Evolutionary conservation across 2,113 vertebrate species (phyloP), one percentile per base, ranked within the genome.

Genomic region (Misgurnus mizolepis): DNA sequence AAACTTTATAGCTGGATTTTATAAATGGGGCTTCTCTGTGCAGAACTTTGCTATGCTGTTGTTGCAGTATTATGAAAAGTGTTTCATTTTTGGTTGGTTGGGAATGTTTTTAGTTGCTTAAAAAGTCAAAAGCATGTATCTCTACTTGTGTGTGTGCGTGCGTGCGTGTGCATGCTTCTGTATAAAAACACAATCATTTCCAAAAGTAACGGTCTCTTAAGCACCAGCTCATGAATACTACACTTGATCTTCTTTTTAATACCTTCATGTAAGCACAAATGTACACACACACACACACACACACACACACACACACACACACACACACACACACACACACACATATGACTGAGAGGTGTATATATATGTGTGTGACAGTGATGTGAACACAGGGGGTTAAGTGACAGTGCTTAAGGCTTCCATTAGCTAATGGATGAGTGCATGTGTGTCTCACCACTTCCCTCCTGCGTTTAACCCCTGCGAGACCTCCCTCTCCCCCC

Each of bases 361-460:
- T 34, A 34, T 34, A 34, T 34, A 34, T 34, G 27, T 58, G 81
- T 72, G 68, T 68, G 68, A 61, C 60, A 64, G 65, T 67, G 67
- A 79, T 50, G 80, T 83, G 88, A 80, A 86, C 82, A 82, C 80
- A 49, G 79, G 90, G 93, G 79, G 90, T 92, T 92, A 94, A 87
- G 88, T 94, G 91, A 93, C 83, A 82, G 82, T 84, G 90, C 89
- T 90, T 92, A 91, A 94, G 90, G 90, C 90, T 91, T 94, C 95
- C 95, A 97, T 97, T 95, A 97, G 95, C 95, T 97, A 96, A 97
- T 95, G 95, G 95, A 94, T 94, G 92, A 90, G 90, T 88, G 89
- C 90, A 90, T 88, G 58, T 80, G 67, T 80, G 77, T 79, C 70
- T 79, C 47, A 11, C 83, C 91, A 91, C 89, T 87, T 91, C 68